Evolutionary conservation across 2,797 vertebrate species (phyloP).

Genomic region (Xenentodon cancila): DNA sequence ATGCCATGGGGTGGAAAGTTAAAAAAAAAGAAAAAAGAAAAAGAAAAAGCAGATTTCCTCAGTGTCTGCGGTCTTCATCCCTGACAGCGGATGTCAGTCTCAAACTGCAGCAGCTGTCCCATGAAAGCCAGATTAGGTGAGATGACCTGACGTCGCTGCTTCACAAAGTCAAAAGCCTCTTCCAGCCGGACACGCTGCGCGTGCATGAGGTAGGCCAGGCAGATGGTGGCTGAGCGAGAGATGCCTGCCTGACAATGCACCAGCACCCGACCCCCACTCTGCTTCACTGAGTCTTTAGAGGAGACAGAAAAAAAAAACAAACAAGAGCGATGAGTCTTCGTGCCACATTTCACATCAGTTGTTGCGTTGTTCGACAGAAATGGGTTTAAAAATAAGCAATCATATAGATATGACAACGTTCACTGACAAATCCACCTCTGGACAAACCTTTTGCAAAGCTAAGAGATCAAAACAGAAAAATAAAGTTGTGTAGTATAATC

Average conservation of each 20-base stretch:
- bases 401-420: background rate
- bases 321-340: slow-evolving; percentile 22
- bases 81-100: slow-evolving; percentile 87
- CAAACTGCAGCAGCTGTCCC: slow-evolving; percentile 90
- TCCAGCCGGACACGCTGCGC: slow-evolving; percentile 84
- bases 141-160: slow-evolving; percentile 86
- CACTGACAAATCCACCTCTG: background rate
- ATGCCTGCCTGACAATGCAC: slow-evolving; percentile 93
- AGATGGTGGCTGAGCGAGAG: slow-evolving; percentile 91
- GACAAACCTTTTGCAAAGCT: no score
- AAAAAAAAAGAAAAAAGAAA: no score
- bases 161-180: slow-evolving; percentile 90
- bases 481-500: slow-evolving; percentile 27
- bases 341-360: slow-evolving; percentile 16
- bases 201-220: slow-evolving; percentile 90
- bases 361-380: background rate
- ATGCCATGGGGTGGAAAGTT: background rate
- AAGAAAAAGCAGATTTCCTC: background rate
- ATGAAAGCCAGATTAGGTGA: slow-evolving; percentile 90
- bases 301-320: slow-evolving; percentile 27
- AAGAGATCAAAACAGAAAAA: background rate
- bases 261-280: slow-evolving; percentile 84
- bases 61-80: slow-evolving; percentile 54
- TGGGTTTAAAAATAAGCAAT: background rate
- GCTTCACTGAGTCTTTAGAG: slow-evolving; percentile 86